Conservation (phyloP, 2,888 invertebrate species). For the Leptothorax acervorum region DNA sequence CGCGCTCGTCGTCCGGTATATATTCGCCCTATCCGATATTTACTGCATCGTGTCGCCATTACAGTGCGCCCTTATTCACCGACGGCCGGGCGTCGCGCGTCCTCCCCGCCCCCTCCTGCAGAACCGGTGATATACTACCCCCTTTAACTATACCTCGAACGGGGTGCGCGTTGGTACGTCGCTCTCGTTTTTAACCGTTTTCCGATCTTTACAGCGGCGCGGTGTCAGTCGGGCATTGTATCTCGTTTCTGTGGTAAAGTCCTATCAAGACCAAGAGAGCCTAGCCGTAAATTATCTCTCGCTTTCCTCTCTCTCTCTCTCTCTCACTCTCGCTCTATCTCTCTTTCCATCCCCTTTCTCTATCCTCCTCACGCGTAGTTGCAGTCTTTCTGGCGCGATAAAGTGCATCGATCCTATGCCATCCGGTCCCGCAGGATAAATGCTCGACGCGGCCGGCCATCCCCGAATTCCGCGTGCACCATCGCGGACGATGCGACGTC, state of each 20-base stretch:
- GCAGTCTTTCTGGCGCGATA: constrained; percentile 56
- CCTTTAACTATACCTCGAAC: constrained; percentile 40
- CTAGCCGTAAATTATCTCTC: constrained; percentile 65
- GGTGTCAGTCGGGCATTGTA: constrained; percentile 60
- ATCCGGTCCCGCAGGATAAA: constrained; percentile 62
- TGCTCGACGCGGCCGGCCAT: constrained; percentile 37
- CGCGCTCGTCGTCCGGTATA: constrained; percentile 29
- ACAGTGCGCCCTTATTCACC: constrained; percentile 46
- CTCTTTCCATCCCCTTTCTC: neutral
- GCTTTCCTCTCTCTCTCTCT: neutral
- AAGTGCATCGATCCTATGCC: constrained; percentile 66
- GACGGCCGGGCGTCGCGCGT: constrained; percentile 34
- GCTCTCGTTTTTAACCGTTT: constrained; percentile 57
- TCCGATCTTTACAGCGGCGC: constrained; percentile 42
- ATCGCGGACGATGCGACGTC: constrained; percentile 11
- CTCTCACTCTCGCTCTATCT: neutral
- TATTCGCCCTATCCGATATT: constrained; percentile 46
- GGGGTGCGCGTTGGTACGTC: constrained; percentile 13
- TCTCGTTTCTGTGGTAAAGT: constrained; percentile 59
- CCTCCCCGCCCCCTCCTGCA: neutral
- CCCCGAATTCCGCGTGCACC: constrained; percentile 24
- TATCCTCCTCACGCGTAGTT: neutral
- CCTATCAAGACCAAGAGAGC: constrained; percentile 65
- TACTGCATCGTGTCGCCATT: constrained; percentile 54
- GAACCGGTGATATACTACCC: constrained; percentile 46